Evolutionary conservation across 2,888 invertebrate species (phyloP).

Genomic region (Seladonia tumulorum): DNA sequence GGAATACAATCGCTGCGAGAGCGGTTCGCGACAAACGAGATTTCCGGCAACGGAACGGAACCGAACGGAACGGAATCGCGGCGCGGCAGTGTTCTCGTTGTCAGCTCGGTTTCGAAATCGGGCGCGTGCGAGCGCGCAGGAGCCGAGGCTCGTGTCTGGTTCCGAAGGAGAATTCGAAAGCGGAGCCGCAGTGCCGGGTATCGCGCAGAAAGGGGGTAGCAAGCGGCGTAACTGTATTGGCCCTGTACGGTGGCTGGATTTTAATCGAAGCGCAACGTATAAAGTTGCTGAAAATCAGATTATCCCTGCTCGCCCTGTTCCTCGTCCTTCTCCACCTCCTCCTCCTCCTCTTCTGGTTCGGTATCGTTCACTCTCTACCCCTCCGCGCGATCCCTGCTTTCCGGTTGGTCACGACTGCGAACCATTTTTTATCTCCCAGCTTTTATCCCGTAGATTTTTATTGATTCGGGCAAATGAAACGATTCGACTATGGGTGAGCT

Average conservation of each 20-base stretch:
- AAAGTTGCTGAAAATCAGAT: conserved; percentile 83
- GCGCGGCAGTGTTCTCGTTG: background rate
- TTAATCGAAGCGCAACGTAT: conserved; percentile 83
- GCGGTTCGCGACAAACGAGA: background rate
- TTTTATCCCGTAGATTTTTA: conserved; percentile 72
- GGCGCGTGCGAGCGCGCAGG: background rate
- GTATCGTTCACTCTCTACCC: conserved; percentile 42
- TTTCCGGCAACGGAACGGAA: background rate
- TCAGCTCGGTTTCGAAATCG: background rate
- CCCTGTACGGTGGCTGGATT: conserved; percentile 80
- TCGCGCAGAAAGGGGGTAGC: conserved; percentile 47
- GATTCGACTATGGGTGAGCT: conserved; percentile 36
- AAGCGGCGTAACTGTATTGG: conserved; percentile 78
- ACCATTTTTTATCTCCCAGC: conserved; percentile 64
- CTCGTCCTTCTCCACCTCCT: conserved; percentile 58
- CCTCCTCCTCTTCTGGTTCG: conserved; percentile 41
- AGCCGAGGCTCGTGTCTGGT: background rate
- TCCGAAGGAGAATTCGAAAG: conserved; percentile 47
- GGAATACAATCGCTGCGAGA: background rate
- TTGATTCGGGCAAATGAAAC: conserved; percentile 64
- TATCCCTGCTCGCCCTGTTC: conserved; percentile 74
- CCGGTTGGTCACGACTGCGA: conserved; percentile 58
- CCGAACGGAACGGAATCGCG: too few species aligned
- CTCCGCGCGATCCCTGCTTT: conserved; percentile 56
- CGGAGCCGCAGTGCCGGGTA: conserved; percentile 27